phyloP scores from a whole-genome alignment of 1,140 invertebrate species.

The Drosophila equinoxialis region DNA sequence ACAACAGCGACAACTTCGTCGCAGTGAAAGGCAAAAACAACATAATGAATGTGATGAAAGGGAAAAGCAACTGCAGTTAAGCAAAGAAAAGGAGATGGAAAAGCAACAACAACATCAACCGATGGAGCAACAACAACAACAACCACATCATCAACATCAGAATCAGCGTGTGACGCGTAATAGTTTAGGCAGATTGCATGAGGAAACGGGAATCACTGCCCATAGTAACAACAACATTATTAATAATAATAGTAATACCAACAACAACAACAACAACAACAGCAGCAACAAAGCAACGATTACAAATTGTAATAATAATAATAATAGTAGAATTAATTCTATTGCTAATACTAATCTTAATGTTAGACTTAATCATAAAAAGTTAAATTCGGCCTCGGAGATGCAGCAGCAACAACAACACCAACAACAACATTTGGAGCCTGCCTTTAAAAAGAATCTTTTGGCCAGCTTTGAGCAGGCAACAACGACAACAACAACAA shows the following conservation, averaged over 20 bases:
- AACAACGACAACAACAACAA: not conserved
- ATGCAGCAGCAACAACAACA: conserved; percentile 51
- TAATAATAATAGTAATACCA: conserved; percentile 39
- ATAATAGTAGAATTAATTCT: conserved; percentile 71
- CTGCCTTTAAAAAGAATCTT: conserved; percentile 79
- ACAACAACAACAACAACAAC: conserved; percentile 27
- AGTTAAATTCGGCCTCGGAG: conserved; percentile 52
- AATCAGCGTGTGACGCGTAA: conserved; percentile 66
- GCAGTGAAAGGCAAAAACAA: conserved; percentile 65
- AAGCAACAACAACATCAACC: conserved; percentile 31
- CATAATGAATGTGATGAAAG: conserved; percentile 61
- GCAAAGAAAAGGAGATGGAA: conserved; percentile 7
- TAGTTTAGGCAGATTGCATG: conserved; percentile 58
- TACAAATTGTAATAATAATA: conserved; percentile 81
- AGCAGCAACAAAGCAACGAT: conserved; percentile 73
- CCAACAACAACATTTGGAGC: conserved; percentile 55
- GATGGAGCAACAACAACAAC: conserved; percentile 21
- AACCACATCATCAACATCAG: conserved; percentile 31
- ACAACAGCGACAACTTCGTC: conserved; percentile 60
- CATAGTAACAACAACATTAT: conserved; percentile 52
- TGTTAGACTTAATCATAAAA: conserved; percentile 69
- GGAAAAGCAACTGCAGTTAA: conserved; percentile 35
- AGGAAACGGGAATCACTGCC: conserved; percentile 53
- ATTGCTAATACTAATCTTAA: conserved; percentile 70
- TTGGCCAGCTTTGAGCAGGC: conserved; percentile 65